These are phyloP conservation scores for Volucella zonaria DNA, from an alignment of 2,888 invertebrate species.

Conservation along the genomic window DNA sequence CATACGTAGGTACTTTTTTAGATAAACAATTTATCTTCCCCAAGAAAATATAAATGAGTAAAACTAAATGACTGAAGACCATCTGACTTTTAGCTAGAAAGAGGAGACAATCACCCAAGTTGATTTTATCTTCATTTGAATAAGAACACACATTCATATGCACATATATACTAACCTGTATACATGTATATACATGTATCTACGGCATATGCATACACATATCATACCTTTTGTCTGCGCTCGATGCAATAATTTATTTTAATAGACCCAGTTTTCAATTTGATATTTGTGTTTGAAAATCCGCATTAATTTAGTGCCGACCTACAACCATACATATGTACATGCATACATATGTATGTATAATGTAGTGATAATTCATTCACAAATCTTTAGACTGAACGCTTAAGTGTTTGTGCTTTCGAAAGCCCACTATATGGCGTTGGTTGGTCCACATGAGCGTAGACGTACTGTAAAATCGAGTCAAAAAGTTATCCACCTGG, in stretches of 20 bases:
- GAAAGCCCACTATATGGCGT: conserved; percentile 53
- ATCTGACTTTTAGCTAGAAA: conserved; percentile 26
- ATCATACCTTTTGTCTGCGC: conserved; percentile 50
- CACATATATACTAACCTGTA: not conserved
- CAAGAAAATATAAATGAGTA: not conserved
- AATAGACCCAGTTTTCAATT: conserved; percentile 63
- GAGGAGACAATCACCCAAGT: conserved; percentile 40
- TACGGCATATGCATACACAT: conserved; percentile 9
- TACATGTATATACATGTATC: not conserved
- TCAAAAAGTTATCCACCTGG: conserved; percentile 64
- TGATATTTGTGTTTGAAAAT: conserved; percentile 49
- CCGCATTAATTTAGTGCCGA: conserved; percentile 45
- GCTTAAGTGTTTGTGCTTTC: conserved; percentile 31
- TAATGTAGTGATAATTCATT: conserved; percentile 60
- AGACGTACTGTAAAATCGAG: conserved; percentile 50
- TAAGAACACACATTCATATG: too few species aligned
- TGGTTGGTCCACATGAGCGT: conserved; percentile 17
- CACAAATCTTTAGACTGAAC: conserved; percentile 51
- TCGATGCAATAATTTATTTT: conserved; percentile 64
- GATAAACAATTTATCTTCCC: not conserved
- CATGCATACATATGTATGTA: not conserved
- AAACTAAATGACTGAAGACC: not conserved
- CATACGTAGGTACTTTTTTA: too few species aligned
- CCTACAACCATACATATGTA: too few species aligned
- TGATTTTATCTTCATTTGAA: conserved; percentile 21